These are phyloP conservation scores for Petroica traversi DNA, from an alignment of 2,113 vertebrate genomes.

Conservation along the genomic window DNA sequence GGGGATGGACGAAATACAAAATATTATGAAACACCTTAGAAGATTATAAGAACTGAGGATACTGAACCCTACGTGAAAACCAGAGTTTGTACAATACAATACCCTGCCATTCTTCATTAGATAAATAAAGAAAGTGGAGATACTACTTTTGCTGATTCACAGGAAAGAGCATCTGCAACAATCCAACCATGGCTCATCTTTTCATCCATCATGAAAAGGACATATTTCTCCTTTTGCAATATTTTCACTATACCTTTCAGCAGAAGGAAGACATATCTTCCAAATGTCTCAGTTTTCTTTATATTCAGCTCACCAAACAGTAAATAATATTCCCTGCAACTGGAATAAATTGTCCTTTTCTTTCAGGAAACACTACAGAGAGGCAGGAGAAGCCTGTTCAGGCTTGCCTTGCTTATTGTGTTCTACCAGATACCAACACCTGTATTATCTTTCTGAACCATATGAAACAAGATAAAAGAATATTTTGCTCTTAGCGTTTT, in stretches of 20 bases:
- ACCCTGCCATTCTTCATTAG: neutral
- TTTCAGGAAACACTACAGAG: neutral
- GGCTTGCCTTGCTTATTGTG: neutral
- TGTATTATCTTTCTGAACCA: slow-evolving; percentile 9
- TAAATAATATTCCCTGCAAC: neutral
- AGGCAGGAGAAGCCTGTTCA: neutral
- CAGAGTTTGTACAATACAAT: neutral
- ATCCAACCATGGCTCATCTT: neutral
- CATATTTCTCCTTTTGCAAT: neutral
- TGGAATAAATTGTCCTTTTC: neutral
- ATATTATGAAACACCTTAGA: neutral
- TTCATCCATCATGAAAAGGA: neutral
- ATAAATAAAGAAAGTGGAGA: neutral
- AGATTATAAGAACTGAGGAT: neutral
- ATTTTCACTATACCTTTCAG: neutral
- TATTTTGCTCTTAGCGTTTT: slow-evolving; percentile 35
- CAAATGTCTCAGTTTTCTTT: neutral
- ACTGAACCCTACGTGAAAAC: neutral
- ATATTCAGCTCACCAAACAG: neutral
- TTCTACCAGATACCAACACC: neutral
- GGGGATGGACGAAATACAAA: neutral
- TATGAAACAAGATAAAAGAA: slow-evolving; percentile 30
- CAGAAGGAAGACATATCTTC: neutral
- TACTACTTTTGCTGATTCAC: neutral
- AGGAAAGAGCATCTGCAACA: neutral